These are phyloP conservation scores for Agelastica alni DNA, from an alignment of 2,888 invertebrate genomes.

Conservation along the genomic window DNA sequence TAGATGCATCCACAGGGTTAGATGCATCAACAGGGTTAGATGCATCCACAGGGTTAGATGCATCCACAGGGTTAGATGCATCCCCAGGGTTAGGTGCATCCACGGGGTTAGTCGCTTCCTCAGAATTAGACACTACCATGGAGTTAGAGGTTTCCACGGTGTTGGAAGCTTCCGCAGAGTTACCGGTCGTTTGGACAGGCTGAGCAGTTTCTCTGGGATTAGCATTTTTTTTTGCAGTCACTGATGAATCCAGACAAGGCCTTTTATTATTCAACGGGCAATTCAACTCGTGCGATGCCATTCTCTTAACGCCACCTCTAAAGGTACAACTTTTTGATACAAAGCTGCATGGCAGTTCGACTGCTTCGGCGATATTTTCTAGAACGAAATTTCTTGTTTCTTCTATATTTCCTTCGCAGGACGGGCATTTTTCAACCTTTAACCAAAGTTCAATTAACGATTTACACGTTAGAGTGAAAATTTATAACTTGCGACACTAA, in stretches of 20 bases:
- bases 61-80: too few species aligned
- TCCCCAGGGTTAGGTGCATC: too few species aligned
- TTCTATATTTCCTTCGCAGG: constrained; percentile 26
- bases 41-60: too few species aligned
- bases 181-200: not conserved
- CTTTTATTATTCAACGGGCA: constrained; percentile 28
- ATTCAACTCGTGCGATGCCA: constrained; percentile 25
- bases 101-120: too few species aligned
- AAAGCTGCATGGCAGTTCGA: constrained; percentile 27
- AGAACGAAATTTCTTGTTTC: constrained; percentile 28
- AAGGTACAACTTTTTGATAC: constrained; percentile 22
- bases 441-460: too few species aligned
- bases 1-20: too few species aligned
- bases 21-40: too few species aligned
- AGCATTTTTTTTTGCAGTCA: not conserved
- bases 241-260: constrained; percentile 8
- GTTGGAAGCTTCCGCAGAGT: not conserved
- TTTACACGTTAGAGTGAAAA: too few species aligned
- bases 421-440: constrained; percentile 30
- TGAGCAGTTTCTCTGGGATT: not conserved
- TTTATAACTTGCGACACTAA: too few species aligned
- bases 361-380: constrained; percentile 25
- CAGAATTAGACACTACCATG: not conserved
- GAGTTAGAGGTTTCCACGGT: not conserved
- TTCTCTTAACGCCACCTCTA: constrained; percentile 24